Evolutionary conservation across 2,113 vertebrate genomes (phyloP), one percentile per base, ranked within the genome.

Genomic region (Bos indicus): DNA sequence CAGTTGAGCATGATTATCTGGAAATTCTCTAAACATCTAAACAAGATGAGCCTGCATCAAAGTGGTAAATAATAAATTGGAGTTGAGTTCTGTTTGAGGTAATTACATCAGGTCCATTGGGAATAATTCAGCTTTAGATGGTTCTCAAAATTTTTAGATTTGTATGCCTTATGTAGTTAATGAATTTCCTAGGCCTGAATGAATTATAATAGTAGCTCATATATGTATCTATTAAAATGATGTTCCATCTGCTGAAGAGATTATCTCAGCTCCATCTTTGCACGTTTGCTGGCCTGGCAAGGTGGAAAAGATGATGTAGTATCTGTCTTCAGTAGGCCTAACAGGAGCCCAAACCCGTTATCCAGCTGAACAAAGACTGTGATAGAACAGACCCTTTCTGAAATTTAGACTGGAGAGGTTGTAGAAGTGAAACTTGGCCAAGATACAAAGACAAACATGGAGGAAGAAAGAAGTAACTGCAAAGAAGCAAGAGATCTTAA

Each of bases 1-100:
- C 46, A 91, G 25, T 46, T 91, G 25, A 33, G 92, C 96, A 85
- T 64, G 6, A 54, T 90, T 21, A 64, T 95, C 81, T 98, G 57
- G 21, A 92, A 90, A 88, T 77, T 14, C 7, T 91, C 14, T 85
- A 43, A 84, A 56, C 19, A 36, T 56, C 51, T 56, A 56, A 92
- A 88, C 21, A 90, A 90, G 16, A 88, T n/a, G 11, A 88, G 13
- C 17, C 84, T 95, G 28, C 74, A 62, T 80, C 57, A 85, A 60
- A 90, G 14, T 46, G 48, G 54, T 80, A 88, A 64, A 74, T 81
- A 59, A 91, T 67, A 94, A 91, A 89, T 5, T 91, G 36, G 88
- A 85, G 2, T 28, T 94, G 10, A 84, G 10, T 94, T 94, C 88
- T 91, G 36, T 86, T 43, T 94, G 21, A 92, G 4, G 40, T 81